These are phyloP conservation scores for Yponomeuta cagnagella DNA, from an alignment of 2,888 invertebrate genomes.

Conservation along the genomic window DNA sequence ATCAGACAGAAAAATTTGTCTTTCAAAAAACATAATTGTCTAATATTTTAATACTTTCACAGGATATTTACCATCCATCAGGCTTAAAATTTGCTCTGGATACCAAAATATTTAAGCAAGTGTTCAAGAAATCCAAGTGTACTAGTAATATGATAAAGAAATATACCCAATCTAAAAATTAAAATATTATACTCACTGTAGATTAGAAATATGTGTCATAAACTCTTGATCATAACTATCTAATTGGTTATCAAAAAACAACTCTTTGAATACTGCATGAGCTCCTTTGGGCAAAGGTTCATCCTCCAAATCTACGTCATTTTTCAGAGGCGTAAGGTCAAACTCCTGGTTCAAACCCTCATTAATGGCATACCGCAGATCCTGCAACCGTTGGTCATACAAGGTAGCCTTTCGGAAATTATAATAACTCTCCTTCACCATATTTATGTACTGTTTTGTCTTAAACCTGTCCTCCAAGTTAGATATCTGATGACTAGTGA, in stretches of 20 bases:
- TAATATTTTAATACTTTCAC: no score
- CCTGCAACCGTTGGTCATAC: conserved; percentile 63
- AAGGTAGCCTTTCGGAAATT: conserved; percentile 66
- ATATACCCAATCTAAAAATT: background rate
- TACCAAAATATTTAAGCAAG: no score
- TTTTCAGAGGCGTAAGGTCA: conserved; percentile 29
- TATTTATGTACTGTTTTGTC: conserved; percentile 52
- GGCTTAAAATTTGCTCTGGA: no score
- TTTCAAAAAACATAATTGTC: no score
- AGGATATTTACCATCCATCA: no score
- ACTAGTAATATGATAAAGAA: no score
- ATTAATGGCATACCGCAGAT: conserved; percentile 64
- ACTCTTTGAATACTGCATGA: conserved; percentile 61
- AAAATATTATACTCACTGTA: conserved; percentile 54
- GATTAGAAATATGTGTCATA: conserved; percentile 51
- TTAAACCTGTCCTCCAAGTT: conserved; percentile 49
- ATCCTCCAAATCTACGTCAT: conserved; percentile 23
- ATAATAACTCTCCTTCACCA: conserved; percentile 66
- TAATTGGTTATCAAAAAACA: conserved; percentile 59
- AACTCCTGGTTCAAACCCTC: conserved; percentile 66
- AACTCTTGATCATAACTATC: conserved; percentile 63
- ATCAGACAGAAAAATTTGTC: no score
- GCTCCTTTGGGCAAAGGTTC: conserved; percentile 44
- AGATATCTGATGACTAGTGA: conserved; percentile 49
- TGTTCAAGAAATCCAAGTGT: no score